Percentiles rank a stretch among this genome's conserved stretches.
These are phyloP conservation scores for Drosophila sp. DNA, from an alignment of 1,140 invertebrate genomes.

Conservation along the genomic window DNA sequence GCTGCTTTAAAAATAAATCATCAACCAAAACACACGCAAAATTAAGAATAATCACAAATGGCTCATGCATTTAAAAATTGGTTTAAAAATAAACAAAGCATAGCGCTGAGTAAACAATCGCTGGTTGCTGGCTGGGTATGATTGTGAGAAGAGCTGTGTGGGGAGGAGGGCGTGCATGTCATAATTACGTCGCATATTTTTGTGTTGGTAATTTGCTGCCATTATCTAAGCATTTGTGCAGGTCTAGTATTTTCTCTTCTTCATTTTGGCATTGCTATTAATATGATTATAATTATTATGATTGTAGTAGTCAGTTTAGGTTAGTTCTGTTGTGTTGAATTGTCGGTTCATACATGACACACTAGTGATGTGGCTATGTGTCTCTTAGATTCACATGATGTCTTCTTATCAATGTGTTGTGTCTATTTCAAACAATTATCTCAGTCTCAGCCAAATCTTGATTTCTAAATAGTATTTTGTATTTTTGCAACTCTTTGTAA, in stretches of 20 bases:
- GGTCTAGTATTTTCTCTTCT: slow-evolving; percentile 33
- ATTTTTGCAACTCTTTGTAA: background rate
- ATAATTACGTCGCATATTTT: slow-evolving; percentile 68
- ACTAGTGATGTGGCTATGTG: slow-evolving; percentile 51
- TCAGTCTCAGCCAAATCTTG: slow-evolving; percentile 5
- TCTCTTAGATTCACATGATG: slow-evolving; percentile 21
- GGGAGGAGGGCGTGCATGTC: slow-evolving; percentile 37
- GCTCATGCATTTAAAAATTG: slow-evolving; percentile 50
- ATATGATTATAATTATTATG: slow-evolving; percentile 60
- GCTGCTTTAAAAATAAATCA: slow-evolving; percentile 5
- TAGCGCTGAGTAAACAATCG: slow-evolving; percentile 16
- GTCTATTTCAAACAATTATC: slow-evolving; percentile 16
- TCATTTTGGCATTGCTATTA: slow-evolving; percentile 45
- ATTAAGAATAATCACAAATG: slow-evolving; percentile 24
- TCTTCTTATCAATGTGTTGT: slow-evolving; percentile 25
- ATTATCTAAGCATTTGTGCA: slow-evolving; percentile 60
- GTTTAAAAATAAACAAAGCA: slow-evolving; percentile 57
- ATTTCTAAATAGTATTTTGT: background rate
- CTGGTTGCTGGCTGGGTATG: too few relatives aligned
- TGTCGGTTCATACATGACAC: slow-evolving; percentile 56
- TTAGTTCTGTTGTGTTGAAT: slow-evolving; percentile 33
- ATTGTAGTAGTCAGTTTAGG: slow-evolving; percentile 32
- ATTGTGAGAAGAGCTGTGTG: background rate
- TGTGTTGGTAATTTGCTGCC: slow-evolving; percentile 40
- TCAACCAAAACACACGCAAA: slow-evolving; percentile 10